Evolutionary conservation across 2,113 vertebrate genomes (phyloP), one percentile per base, ranked within the genome.

Genomic region (Conger conger): DNA sequence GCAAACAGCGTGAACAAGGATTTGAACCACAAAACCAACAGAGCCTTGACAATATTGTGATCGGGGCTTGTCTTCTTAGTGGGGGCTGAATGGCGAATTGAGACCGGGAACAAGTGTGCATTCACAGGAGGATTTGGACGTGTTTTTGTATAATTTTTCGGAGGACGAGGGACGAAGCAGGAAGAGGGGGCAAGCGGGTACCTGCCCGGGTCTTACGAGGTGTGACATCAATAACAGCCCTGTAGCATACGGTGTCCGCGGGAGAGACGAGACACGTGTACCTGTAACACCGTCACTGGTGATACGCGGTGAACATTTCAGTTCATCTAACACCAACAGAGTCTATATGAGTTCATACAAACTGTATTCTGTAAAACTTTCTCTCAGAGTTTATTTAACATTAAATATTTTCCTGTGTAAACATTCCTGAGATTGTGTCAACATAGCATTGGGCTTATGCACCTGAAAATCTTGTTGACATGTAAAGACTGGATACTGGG

Each of bases 1-100:
- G 96, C 97, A 98, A 99, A 97, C 96, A 98, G 96, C 97, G 95
- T 96, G 97, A 99, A 97, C 96, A 97, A 97, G 97, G 96, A 97
- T 97, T 97, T 98, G 96, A 98, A 98, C 97, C 97, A 97, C 96
- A 97, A 97, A 97, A 97, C 92, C 95, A 97, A 96, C 96, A 96
- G 95, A 95, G 95, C 95, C 95, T 95, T 96, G 95, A 97, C 96
- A 96, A 97, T 95, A 93, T 95, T 96, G 96, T 95, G 95, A 96
- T 95, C 94, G 96, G 95, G 94, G 91, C 93, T 95, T 95, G 90
- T 96, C 94, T 96, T 90, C 91, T 95, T 95, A 94, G 92, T 94
- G 93, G 93, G 93, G 91, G 87, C 94, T 97, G 94, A 96, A 91
- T 94, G 93, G 93, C 92, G 91, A 95, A 95, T 93, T 95, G 94